phyloP scores from a whole-genome alignment of 2,888 invertebrate genomes.

The Ametastegia equiseti region DNA sequence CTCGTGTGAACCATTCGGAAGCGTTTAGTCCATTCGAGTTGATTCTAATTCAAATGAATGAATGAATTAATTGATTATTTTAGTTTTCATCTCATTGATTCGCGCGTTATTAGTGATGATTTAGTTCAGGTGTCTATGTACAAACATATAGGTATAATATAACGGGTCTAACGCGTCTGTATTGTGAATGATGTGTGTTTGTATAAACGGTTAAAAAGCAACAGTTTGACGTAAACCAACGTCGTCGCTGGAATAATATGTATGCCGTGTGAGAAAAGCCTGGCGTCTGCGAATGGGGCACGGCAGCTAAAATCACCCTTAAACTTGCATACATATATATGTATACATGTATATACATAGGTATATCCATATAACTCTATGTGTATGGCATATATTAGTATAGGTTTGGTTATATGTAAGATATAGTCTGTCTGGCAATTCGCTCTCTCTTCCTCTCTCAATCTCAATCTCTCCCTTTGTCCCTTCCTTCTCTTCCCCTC shows the following conservation, averaged over 20 bases:
- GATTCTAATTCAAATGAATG: too few relatives aligned
- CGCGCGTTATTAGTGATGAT: too few relatives aligned
- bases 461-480: slow-evolving; percentile 44
- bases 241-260: background rate
- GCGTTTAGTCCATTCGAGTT: too few relatives aligned
- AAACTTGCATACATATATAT: slow-evolving; percentile 2
- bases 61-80: too few relatives aligned
- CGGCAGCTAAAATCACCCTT: slow-evolving; percentile 45
- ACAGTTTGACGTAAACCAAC: background rate
- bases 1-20: too few relatives aligned
- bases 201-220: slow-evolving; percentile 30
- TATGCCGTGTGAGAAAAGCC: too few relatives aligned
- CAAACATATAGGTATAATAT: too few relatives aligned
- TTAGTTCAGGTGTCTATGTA: too few relatives aligned
- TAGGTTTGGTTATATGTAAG: background rate
- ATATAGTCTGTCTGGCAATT: slow-evolving; percentile 53
- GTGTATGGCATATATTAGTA: background rate
- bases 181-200: slow-evolving; percentile 25
- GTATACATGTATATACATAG: background rate
- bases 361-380: background rate
- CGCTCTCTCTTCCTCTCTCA: slow-evolving; percentile 41
- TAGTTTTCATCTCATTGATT: too few relatives aligned
- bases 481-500: slow-evolving; percentile 23
- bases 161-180: background rate
- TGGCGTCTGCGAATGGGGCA: slow-evolving; percentile 12